Evolutionary conservation across 2,113 vertebrate genomes (phyloP).

Genomic region (Charadrius vociferus): DNA sequence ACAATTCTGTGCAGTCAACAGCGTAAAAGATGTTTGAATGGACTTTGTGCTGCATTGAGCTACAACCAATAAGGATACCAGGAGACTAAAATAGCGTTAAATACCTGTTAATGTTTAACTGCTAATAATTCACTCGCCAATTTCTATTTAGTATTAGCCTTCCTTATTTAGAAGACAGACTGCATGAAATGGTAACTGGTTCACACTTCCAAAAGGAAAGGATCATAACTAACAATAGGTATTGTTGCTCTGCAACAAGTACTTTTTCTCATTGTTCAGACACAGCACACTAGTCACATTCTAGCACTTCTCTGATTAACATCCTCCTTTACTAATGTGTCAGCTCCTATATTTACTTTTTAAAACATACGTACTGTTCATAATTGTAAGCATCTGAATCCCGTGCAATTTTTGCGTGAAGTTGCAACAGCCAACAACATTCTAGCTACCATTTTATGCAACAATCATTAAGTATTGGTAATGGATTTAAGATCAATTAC

Average conservation of each 20-base stretch:
- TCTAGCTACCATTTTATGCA: neutral
- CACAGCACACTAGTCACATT: neutral
- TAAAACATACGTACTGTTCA: neutral
- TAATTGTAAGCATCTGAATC: neutral
- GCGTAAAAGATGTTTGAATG: neutral
- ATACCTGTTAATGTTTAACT: slow-evolving; percentile 36
- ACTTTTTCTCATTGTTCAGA: neutral
- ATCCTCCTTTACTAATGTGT: neutral
- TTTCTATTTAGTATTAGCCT: neutral
- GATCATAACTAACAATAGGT: neutral
- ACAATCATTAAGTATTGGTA: neutral
- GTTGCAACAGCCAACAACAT: neutral
- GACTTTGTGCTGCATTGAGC: slow-evolving; percentile 22
- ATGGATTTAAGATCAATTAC: neutral
- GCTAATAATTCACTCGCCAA: neutral
- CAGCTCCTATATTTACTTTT: neutral
- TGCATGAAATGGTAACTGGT: neutral
- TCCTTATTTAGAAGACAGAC: neutral
- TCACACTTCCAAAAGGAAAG: neutral
- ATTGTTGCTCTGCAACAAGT: neutral
- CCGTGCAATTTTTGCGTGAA: neutral
- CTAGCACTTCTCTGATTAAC: neutral
- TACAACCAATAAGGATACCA: neutral
- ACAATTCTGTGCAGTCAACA: neutral
- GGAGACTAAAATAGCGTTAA: neutral